Conservation (phyloP, 2,888 invertebrate genomes). For the Baronia brevicornis region DNA sequence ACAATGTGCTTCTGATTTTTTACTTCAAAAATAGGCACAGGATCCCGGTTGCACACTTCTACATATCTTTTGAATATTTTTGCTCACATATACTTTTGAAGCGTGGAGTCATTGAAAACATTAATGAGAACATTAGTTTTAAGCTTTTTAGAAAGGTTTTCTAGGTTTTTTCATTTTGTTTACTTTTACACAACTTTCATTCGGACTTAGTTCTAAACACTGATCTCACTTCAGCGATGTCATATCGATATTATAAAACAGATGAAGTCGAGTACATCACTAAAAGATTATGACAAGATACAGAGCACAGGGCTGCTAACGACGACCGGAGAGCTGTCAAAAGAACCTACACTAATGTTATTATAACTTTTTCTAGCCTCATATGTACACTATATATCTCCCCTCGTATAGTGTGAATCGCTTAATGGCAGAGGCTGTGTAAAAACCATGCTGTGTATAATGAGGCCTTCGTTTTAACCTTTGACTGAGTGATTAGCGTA, state of each 20-base stretch:
- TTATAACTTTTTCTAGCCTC: conserved; percentile 71
- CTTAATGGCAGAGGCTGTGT: conserved; percentile 15
- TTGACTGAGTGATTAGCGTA: too few species aligned
- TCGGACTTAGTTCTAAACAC: conserved; percentile 7
- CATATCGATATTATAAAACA: conserved; percentile 25
- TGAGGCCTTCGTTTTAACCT: not conserved
- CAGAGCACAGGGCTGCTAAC: conserved; percentile 71
- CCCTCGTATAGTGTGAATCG: conserved; percentile 21
- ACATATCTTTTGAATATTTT: too few species aligned
- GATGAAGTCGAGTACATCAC: conserved; percentile 32
- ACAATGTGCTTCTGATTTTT: too few species aligned
- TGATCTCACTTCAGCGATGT: not conserved
- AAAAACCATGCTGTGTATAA: conserved; percentile 2
- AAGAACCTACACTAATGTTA: conserved; percentile 74
- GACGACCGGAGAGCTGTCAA: conserved; percentile 69
- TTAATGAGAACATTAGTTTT: too few species aligned
- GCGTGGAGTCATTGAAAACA: too few species aligned
- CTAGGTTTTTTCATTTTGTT: not conserved
- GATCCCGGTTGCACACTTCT: too few species aligned
- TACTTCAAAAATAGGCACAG: too few species aligned
- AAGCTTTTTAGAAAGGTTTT: too few species aligned
- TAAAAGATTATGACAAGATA: conserved; percentile 73
- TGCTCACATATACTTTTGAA: too few species aligned
- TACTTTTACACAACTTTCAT: too few species aligned
- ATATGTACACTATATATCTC: conserved; percentile 29